Evolutionary conservation across 1,140 invertebrate genomes (phyloP).

Genomic region (Lordiphosa clarofinis): DNA sequence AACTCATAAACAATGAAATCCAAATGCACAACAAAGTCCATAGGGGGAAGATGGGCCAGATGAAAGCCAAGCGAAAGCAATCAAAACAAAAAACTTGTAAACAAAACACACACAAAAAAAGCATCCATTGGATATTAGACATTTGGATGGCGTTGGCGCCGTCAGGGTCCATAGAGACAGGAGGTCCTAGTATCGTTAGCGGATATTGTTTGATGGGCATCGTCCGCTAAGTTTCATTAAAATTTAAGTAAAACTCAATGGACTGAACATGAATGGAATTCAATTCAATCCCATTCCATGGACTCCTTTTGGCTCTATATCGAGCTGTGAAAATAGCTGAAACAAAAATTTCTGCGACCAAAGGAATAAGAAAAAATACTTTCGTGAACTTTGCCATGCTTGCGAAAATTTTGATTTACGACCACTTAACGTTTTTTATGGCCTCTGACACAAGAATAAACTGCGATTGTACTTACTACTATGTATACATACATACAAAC

Average conservation of each 20-base stretch:
- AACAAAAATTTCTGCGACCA: not conserved
- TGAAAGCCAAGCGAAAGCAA: conserved; percentile 5
- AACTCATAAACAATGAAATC: too few relatives aligned
- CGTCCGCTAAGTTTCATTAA: conserved; percentile 8
- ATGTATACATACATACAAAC: not conserved
- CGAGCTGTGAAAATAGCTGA: conserved; percentile 1
- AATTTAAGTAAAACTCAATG: conserved; percentile 18
- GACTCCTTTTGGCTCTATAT: too few relatives aligned
- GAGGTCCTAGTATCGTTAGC: conserved; percentile 8
- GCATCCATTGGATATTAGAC: conserved; percentile 8
- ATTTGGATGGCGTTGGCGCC: conserved; percentile 13
- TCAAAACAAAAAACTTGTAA: conserved; percentile 18
- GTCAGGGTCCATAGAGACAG: conserved; percentile 1
- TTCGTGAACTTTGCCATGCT: conserved; percentile 9
- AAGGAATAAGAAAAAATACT: conserved; percentile 7
- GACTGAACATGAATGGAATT: conserved; percentile 16
- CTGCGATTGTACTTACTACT: not conserved
- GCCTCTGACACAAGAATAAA: conserved; percentile 8
- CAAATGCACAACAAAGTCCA: not conserved
- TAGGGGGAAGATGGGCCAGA: not conserved
- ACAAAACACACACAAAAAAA: conserved; percentile 8
- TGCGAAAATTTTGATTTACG: conserved; percentile 18
- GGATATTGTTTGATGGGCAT: conserved; percentile 12
- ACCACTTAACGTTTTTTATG: conserved; percentile 22
- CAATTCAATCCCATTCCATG: too few relatives aligned